phyloP scores from a whole-genome alignment of 2,113 vertebrate species.

The Spermophilus dauricus region DNA sequence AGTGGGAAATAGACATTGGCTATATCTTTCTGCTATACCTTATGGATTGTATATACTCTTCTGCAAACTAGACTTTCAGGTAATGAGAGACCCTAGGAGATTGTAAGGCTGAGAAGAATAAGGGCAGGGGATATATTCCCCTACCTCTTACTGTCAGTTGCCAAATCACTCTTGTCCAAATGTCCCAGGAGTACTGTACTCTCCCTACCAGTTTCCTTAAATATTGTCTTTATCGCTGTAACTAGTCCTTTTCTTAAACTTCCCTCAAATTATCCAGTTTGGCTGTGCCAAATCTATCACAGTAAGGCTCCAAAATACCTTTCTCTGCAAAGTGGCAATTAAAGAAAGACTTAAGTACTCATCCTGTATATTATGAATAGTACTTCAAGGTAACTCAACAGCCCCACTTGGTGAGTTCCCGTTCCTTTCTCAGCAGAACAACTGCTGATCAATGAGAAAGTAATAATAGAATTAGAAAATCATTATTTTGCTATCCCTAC shows the following conservation, averaged over 20 bases:
- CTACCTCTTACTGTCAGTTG: not conserved
- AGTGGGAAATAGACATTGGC: not conserved
- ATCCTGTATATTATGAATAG: not conserved
- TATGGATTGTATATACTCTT: not conserved
- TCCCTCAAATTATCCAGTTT: constrained; percentile 38
- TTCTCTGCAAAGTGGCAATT: constrained; percentile 43
- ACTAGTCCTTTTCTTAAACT: constrained; percentile 46
- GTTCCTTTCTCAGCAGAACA: constrained; percentile 7
- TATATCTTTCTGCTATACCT: not conserved
- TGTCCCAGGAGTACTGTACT: not conserved
- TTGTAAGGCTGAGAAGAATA: not conserved
- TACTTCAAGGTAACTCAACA: constrained; percentile 40
- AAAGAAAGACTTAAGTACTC: constrained; percentile 6
- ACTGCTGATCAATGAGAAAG: constrained; percentile 49
- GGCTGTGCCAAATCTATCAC: constrained; percentile 17
- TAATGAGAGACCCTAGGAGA: not conserved
- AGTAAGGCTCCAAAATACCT: constrained; percentile 42
- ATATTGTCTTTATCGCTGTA: not conserved
- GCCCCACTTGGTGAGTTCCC: not conserved
- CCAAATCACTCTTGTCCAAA: not conserved
- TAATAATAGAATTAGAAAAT: constrained; percentile 48
- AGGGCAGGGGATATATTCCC: not conserved
- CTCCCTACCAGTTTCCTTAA: constrained; percentile 10
- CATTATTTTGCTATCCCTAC: constrained; percentile 24
- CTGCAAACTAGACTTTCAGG: not conserved